Evolutionary conservation across 2,797 vertebrate genomes (phyloP).

Genomic region (Phalanger gymnotis): DNA sequence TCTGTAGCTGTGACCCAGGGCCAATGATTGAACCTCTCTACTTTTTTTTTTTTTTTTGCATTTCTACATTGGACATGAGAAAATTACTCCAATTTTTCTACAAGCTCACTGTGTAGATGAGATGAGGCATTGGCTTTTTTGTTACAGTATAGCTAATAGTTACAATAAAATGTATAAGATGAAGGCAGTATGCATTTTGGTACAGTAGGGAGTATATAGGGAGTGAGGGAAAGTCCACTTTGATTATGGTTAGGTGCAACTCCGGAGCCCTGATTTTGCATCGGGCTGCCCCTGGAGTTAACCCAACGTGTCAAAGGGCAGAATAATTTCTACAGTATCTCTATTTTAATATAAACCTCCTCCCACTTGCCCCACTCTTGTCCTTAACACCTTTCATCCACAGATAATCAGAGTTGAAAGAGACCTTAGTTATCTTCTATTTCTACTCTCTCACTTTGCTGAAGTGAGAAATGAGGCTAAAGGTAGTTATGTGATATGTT

Average conservation of each 20-base stretch:
- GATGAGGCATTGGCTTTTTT: neutral
- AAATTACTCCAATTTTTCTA: neutral
- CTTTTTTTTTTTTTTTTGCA: neutral
- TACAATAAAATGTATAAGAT: too few species aligned
- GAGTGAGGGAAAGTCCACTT: too few species aligned
- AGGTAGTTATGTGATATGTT: neutral
- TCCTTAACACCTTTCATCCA: neutral
- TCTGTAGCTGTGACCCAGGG: neutral
- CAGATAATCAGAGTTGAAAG: neutral
- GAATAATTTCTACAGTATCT: neutral
- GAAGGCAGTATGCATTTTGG: too few species aligned
- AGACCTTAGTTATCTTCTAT: neutral
- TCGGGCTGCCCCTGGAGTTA: neutral
- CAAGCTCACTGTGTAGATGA: neutral
- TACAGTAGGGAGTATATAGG: neutral
- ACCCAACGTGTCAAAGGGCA: neutral
- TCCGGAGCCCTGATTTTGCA: neutral
- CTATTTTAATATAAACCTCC: neutral
- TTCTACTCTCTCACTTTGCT: neutral
- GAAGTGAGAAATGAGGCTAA: neutral
- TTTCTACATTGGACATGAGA: neutral
- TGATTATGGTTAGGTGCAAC: neutral
- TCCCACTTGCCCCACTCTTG: neutral
- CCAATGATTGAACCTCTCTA: neutral
- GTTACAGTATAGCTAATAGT: too few species aligned